These are phyloP conservation scores for Furnarius figulus DNA, from an alignment of 2,113 vertebrate genomes.

Conservation along the genomic window DNA sequence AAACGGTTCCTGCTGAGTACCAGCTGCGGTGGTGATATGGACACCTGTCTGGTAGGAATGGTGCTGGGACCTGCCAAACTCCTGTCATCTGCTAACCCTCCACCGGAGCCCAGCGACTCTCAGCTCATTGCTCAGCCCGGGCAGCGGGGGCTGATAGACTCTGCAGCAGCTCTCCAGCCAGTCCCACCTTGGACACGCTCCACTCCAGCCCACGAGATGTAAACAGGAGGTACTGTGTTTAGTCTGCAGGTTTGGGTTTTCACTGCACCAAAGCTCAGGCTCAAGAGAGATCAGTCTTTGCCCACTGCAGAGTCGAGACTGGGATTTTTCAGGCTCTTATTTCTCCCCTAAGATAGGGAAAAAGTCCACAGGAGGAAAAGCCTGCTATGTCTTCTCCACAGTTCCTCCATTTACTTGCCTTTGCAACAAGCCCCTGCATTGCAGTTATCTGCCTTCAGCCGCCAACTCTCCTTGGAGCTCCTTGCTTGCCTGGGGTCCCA, in stretches of 20 bases:
- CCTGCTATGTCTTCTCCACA: not conserved
- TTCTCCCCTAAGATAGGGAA: not conserved
- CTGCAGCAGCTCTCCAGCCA: not conserved
- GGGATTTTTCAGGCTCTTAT: not conserved
- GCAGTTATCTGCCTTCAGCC: not conserved
- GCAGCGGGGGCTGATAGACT: not conserved
- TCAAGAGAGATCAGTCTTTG: not conserved
- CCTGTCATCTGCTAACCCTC: not conserved
- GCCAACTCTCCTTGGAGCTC: not conserved
- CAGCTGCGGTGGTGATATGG: not conserved
- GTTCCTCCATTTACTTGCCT: not conserved
- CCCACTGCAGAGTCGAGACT: not conserved
- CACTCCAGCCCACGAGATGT: not conserved
- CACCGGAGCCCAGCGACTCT: not conserved
- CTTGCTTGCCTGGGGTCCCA: not conserved
- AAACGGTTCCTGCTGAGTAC: not conserved
- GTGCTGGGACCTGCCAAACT: constrained; percentile 15
- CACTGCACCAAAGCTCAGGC: not conserved
- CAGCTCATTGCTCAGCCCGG: not conserved
- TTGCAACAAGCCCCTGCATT: not conserved
- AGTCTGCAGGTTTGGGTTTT: constrained; percentile 50
- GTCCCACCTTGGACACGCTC: not conserved
- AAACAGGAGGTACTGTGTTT: constrained; percentile 60
- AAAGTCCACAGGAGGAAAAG: not conserved
- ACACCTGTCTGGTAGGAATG: constrained; percentile 34